phyloP scores from a whole-genome alignment of 2,888 invertebrate genomes.

The Xestobium rufovillosum region DNA sequence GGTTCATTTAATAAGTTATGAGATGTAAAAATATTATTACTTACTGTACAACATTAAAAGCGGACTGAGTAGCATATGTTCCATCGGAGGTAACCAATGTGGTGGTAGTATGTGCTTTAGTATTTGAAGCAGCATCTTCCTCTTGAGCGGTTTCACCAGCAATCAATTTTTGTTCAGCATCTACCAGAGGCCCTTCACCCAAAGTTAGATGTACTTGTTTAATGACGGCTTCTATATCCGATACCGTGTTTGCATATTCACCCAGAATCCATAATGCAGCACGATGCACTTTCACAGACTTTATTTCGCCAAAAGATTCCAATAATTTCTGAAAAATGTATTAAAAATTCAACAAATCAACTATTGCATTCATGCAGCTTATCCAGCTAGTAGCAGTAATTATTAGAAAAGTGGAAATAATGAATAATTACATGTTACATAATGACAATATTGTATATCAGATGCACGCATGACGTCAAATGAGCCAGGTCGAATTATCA shows the following conservation, averaged over 20 bases:
- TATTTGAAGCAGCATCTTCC: constrained; percentile 33
- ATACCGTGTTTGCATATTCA: constrained; percentile 78
- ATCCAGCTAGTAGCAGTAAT: no score
- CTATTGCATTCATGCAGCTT: no score
- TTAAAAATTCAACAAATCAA: background rate
- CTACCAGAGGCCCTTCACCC: constrained; percentile 61
- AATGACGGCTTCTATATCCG: constrained; percentile 75
- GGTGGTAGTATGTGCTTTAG: constrained; percentile 37
- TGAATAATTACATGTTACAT: no score
- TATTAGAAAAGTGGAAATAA: no score
- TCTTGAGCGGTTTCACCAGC: constrained; percentile 62
- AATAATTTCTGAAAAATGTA: constrained; percentile 50
- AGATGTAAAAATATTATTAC: constrained; percentile 35
- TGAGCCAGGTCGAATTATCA: no score
- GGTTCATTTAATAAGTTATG: constrained; percentile 1
- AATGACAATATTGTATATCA: no score
- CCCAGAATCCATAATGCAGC: constrained; percentile 97
- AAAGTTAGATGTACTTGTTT: constrained; percentile 65
- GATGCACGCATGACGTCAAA: no score
- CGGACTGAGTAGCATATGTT: constrained; percentile 97
- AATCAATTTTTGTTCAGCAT: constrained; percentile 61
- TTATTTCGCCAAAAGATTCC: constrained; percentile 79
- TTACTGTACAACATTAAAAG: constrained; percentile 77
- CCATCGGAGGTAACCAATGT: constrained; percentile 96
- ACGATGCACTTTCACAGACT: constrained; percentile 85